Base-by-base conservation (phyloP, 2,888 invertebrate genomes). In the Theretra japonica region DNA sequence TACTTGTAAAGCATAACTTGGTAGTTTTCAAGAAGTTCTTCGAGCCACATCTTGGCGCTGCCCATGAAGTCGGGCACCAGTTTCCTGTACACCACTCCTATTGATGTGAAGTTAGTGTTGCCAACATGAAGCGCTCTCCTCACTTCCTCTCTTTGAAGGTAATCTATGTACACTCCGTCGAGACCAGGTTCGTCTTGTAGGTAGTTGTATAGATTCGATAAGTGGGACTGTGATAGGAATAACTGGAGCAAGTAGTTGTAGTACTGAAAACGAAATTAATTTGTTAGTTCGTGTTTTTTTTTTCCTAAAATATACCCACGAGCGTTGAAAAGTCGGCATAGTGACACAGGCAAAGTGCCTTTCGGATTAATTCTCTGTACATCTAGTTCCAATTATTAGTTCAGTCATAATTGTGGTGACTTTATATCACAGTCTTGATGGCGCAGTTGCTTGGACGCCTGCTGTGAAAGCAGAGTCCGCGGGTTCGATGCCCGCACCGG, bases 1-100 rank as follows among this genome's bases (percentile, higher is more conserved):
- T 92, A 96, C 90, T 95, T 96, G 86, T 96, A 96, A 69, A 96
- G 88, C 93, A 96, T 90, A 59, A 96, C 95, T 80, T 80, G 88
- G 75, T 95, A 95, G 76, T 95, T 92, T 74, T 95, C 95, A 19
- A 96, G 78, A 4, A 96, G 81, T 73, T 94, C 94, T 76, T 95
- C 95, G 0, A 95, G 87, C 95, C 95, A 95, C 74, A 88, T 86
- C 80, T 95, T 96, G 2, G 95, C 95, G 30, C 95, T 95, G 19
- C 88, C 90, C 95, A 95, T 95, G 76, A 95, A 95, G 80, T 95
- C 95, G 0, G 92, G 92, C 68, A 94, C 91, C 0, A 95, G 88
- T 73, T 93, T 93, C 62, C 89, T 84, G 73, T 95, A 95, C 23
- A 95, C 95, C 0, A 91, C 90, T 8, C 92, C 93, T 48, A 95